These are phyloP conservation scores for Hydrophis major DNA, from an alignment of 2,797 vertebrate genomes.

Conservation along the genomic window DNA sequence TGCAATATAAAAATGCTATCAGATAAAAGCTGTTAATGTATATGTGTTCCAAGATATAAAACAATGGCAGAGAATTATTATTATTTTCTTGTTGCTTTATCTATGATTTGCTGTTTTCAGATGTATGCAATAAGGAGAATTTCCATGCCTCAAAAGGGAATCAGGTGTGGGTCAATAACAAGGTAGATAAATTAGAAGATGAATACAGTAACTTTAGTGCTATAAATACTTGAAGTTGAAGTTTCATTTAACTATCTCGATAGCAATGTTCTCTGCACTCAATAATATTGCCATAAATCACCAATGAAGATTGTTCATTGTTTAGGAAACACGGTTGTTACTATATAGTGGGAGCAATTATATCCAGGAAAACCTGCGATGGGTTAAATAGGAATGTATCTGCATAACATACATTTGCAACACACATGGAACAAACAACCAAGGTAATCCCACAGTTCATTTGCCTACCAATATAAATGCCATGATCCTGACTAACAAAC, in stretches of 20 bases:
- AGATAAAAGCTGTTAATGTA: neutral
- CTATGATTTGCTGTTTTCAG: conserved; percentile 8
- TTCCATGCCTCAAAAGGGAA: neutral
- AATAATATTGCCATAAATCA: conserved; percentile 20
- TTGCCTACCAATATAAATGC: neutral
- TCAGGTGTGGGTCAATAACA: conserved; percentile 14
- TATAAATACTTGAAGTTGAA: conserved; percentile 26
- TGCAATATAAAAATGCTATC: conserved; percentile 7
- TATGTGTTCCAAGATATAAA: neutral
- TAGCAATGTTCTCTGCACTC: conserved; percentile 22
- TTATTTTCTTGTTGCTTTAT: neutral
- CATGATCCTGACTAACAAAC: neutral
- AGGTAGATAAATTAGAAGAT: conserved; percentile 23
- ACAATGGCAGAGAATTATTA: neutral
- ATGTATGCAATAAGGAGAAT: conserved; percentile 16
- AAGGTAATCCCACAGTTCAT: neutral
- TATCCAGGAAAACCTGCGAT: neutral
- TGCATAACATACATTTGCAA: neutral
- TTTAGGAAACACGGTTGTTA: conserved; percentile 29
- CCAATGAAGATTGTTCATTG: conserved; percentile 5
- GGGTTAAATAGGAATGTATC: neutral
- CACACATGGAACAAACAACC: neutral
- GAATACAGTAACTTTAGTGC: neutral
- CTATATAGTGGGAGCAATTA: conserved; percentile 15
- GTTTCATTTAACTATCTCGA: conserved; percentile 34